These are phyloP conservation scores for Adineta ricciae DNA, from an alignment of 2,888 invertebrate genomes.

Conservation along the genomic window DNA sequence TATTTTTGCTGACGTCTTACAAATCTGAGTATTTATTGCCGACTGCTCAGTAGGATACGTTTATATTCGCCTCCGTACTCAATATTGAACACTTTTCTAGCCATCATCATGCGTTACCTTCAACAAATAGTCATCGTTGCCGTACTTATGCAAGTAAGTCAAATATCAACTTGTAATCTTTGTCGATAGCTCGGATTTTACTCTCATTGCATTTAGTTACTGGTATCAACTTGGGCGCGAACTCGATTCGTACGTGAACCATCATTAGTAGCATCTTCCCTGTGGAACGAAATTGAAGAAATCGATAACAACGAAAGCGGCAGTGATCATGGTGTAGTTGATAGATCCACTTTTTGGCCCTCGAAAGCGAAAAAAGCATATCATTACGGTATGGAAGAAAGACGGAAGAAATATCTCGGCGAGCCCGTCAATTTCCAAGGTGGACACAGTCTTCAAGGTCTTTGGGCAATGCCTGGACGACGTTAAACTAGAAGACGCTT, in stretches of 20 bases:
- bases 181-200: too few relatives aligned
- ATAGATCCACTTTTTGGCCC: neutral
- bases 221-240: neutral
- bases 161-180: neutral
- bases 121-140: neutral
- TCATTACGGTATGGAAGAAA: neutral
- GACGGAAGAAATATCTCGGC: neutral
- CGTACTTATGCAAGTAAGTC: neutral
- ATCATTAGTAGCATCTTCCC: neutral
- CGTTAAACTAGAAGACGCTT: neutral
- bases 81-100: neutral
- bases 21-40: neutral
- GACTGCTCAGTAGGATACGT: neutral
- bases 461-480: slow-evolving; percentile 16
- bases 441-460: slow-evolving; percentile 18
- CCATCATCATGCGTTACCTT: neutral
- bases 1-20: neutral
- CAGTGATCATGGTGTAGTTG: neutral
- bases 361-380: neutral
- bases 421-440: neutral
- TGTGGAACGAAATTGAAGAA: neutral
- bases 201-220: too few relatives aligned
- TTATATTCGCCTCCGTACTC: neutral
- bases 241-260: neutral
- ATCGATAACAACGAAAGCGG: neutral